Conservation (phyloP, 2,888 invertebrate species). For the Plebejus anna region DNA sequence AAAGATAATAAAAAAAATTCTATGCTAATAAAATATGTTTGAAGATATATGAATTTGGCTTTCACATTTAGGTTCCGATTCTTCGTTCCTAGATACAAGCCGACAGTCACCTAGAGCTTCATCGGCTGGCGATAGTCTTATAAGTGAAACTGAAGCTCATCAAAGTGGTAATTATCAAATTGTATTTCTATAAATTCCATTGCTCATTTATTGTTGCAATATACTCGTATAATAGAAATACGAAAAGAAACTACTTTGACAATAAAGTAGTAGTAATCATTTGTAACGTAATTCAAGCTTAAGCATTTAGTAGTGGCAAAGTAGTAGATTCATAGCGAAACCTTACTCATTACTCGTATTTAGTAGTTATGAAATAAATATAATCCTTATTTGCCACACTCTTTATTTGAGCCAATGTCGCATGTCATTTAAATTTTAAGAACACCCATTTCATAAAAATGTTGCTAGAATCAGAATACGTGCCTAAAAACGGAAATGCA, state of each 20-base stretch:
- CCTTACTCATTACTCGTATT: slow-evolving; percentile 65
- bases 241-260: neutral
- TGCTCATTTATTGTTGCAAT: neutral
- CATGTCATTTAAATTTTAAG: slow-evolving; percentile 51
- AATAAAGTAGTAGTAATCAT: neutral
- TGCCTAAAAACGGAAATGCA: neutral
- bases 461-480: slow-evolving; percentile 22
- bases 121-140: slow-evolving; percentile 70
- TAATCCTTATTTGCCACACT: slow-evolving; percentile 68
- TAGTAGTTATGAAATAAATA: slow-evolving; percentile 56
- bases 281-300: slow-evolving; percentile 50
- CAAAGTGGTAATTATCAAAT: slow-evolving; percentile 67
- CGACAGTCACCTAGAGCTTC: slow-evolving; percentile 72
- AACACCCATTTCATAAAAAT: slow-evolving; percentile 32
- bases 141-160: slow-evolving; percentile 74
- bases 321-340: slow-evolving; percentile 79
- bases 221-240: neutral
- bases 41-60: neutral
- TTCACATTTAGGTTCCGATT: slow-evolving; percentile 63
- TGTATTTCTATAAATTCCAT: neutral
- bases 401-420: slow-evolving; percentile 63
- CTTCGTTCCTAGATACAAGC: slow-evolving; percentile 71
- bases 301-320: slow-evolving; percentile 72
- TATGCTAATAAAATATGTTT: neutral
- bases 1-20: too few species aligned